Base-by-base conservation (phyloP, 2,797 vertebrate genomes). In the Paguma larvata region DNA sequence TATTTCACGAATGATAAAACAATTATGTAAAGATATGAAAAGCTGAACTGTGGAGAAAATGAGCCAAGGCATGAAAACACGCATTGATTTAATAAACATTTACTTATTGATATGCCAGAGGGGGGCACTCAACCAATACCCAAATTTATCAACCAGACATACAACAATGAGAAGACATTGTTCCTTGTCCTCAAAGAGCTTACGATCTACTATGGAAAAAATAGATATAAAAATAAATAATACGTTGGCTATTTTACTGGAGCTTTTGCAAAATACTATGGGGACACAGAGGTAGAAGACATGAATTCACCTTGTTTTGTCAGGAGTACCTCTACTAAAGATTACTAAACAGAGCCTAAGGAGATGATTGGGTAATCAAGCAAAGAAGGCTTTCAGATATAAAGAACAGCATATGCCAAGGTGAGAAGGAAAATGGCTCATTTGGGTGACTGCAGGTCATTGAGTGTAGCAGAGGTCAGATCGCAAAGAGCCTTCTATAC, bases 1-100 rank as follows among this genome's bases (percentile, higher is more conserved):
- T 97, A 97, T 95, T 96, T 92, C 92, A 96, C 88, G 65, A 97
- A 96, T 78, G 65, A 96, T 96, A 78, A 96, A 94, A 79, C 72
- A 97, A 90, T 95, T 94, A 97, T 75, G 68, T 89, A 97, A 96
- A 78, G 65, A 89, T 96, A 77, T 19, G 70, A 83, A 95, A 93
- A 96, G 27, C 68, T 72, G 68, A 91, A 94, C 53, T 94, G 75
- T 92, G 85, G 68, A 90, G 77, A 91, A 97, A 95, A 95, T 87
- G 85, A 97, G 65, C 72, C 38, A 70, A 94, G 27, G 41, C 94
- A 95, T 32, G 34, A 91, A 95, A 95, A 84, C 59, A 82, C 16
- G 23, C 12, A 44, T 86, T 91, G 70, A 73, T 92, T 94, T 56
- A 41, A 87, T 93, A 79, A 97, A 89, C 32, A 62, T 38, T 87